phyloP scores from a whole-genome alignment of 2,888 invertebrate genomes.

The Mellilla xanthometata region DNA sequence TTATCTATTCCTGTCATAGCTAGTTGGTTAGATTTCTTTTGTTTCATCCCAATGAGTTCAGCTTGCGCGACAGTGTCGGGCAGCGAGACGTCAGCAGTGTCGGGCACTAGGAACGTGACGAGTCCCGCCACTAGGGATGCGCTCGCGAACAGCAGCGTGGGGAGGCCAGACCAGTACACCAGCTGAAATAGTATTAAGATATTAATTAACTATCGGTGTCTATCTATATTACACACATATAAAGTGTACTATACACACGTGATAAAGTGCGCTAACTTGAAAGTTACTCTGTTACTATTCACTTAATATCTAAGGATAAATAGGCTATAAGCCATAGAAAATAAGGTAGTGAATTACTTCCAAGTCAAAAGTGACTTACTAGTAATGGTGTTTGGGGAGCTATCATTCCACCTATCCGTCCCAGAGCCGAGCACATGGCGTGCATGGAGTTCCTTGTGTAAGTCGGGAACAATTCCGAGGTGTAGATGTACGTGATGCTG shows the following conservation, averaged over 20 bases:
- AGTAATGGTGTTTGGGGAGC: conserved; percentile 86
- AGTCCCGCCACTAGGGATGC: conserved; percentile 53
- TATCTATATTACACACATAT: background rate
- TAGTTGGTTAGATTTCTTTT: conserved; percentile 19
- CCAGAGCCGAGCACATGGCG: conserved; percentile 85
- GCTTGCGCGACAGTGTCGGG: conserved; percentile 64
- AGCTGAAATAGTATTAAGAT: conserved; percentile 43
- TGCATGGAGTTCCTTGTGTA: conserved; percentile 85
- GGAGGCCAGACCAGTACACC: conserved; percentile 59
- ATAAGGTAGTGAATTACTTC: too few relatives aligned
- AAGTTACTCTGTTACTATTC: too few relatives aligned
- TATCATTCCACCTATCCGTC: conserved; percentile 84
- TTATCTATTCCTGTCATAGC: conserved; percentile 18
- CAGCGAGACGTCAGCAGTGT: conserved; percentile 51
- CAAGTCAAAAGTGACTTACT: too few relatives aligned
- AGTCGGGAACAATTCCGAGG: conserved; percentile 86
- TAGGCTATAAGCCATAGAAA: too few relatives aligned
- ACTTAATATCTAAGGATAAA: too few relatives aligned
- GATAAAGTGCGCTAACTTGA: too few relatives aligned
- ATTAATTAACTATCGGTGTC: too few relatives aligned
- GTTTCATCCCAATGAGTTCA: conserved; percentile 49
- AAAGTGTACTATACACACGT: too few relatives aligned
- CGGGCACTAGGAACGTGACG: conserved; percentile 58
- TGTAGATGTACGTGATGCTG: conserved; percentile 84
- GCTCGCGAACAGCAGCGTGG: conserved; percentile 56